Evolutionary conservation across 2,888 invertebrate species (phyloP).

Genomic region (Parnassius smintheus): DNA sequence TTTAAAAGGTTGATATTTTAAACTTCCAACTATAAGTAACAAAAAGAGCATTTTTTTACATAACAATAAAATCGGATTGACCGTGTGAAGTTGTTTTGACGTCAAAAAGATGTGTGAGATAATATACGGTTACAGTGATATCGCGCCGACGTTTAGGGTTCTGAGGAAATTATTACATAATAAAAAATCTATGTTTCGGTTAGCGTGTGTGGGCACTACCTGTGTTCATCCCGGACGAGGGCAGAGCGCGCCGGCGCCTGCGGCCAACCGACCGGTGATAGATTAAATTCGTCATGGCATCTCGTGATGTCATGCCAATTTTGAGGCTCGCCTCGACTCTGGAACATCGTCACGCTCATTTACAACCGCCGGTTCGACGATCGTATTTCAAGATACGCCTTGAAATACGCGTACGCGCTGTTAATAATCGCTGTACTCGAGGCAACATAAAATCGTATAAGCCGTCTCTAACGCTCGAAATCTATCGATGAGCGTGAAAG

Average conservation of each 20-base stretch:
- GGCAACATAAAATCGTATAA: slow-evolving; percentile 23
- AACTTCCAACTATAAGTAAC: slow-evolving; percentile 29
- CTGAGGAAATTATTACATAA: slow-evolving; percentile 49
- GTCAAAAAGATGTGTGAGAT: slow-evolving; percentile 41
- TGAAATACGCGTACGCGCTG: slow-evolving; percentile 37
- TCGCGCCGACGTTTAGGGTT: slow-evolving; percentile 52
- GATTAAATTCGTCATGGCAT: slow-evolving; percentile 80
- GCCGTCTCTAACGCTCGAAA: slow-evolving; percentile 36
- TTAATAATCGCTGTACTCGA: slow-evolving; percentile 49
- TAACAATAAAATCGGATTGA: slow-evolving; percentile 39
- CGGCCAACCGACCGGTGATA: slow-evolving; percentile 67
- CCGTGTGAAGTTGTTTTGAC: slow-evolving; percentile 44
- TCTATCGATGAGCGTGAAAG: slow-evolving; percentile 61
- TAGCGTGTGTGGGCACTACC: slow-evolving; percentile 68
- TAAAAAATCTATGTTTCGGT: slow-evolving; percentile 41
- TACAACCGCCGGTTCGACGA: slow-evolving; percentile 33
- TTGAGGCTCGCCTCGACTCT: slow-evolving; percentile 53
- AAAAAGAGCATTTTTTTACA: slow-evolving; percentile 29
- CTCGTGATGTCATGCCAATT: slow-evolving; percentile 79
- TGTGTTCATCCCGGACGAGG: slow-evolving; percentile 55
- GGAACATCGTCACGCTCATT: slow-evolving; percentile 70
- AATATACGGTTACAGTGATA: slow-evolving; percentile 49
- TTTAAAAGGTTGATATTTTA: slow-evolving; percentile 7
- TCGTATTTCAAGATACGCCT: slow-evolving; percentile 44
- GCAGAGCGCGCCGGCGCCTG: slow-evolving; percentile 63